Evolutionary conservation across 2,888 invertebrate genomes (phyloP).

Genomic region (Cremastinae sp.): DNA sequence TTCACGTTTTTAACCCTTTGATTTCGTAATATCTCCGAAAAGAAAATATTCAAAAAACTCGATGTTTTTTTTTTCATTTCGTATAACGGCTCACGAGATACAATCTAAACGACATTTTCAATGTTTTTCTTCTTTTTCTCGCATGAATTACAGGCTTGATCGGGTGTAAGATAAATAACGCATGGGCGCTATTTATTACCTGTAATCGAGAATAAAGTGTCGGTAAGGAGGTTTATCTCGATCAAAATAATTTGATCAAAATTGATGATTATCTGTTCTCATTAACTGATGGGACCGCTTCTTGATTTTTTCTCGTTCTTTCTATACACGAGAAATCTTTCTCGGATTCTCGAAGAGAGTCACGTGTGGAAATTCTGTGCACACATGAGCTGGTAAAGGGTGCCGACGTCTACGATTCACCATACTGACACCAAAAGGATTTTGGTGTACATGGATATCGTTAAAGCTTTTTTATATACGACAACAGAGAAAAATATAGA

Average conservation of each 20-base stretch:
- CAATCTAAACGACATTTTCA: too few species aligned
- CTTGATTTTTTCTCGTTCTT: neutral
- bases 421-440: constrained; percentile 31
- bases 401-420: constrained; percentile 38
- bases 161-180: neutral
- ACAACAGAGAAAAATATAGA: constrained; percentile 7
- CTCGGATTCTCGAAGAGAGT: constrained; percentile 16
- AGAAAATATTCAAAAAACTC: neutral
- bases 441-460: constrained; percentile 29
- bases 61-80: too few species aligned
- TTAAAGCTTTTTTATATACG: constrained; percentile 25
- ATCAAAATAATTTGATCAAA: constrained; percentile 22
- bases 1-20: too few species aligned
- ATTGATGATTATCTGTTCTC: constrained; percentile 21
- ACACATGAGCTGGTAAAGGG: constrained; percentile 36
- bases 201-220: constrained; percentile 16
- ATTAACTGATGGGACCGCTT: constrained; percentile 5
- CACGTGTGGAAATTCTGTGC: neutral
- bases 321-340: neutral
- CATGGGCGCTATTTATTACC: neutral
- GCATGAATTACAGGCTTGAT: too few species aligned
- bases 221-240: constrained; percentile 26
- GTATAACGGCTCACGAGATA: too few species aligned
- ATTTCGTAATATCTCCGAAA: neutral
- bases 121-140: too few species aligned